phyloP scores from a whole-genome alignment of 2,797 vertebrate genomes.

The Micrastur ruficollis region DNA sequence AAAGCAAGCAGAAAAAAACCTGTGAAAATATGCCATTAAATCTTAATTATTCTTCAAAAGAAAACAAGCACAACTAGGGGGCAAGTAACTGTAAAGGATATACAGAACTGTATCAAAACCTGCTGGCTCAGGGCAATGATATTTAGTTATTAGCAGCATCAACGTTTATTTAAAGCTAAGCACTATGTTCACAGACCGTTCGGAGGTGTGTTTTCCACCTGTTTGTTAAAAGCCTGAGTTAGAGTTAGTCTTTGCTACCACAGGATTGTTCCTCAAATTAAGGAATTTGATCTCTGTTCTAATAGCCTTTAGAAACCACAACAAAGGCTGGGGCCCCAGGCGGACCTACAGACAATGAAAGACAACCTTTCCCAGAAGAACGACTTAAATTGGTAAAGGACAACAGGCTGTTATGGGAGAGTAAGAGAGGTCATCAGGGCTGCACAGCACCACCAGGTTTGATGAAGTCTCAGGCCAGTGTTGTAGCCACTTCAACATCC shows the following conservation, averaged over 20 bases:
- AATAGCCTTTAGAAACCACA: not conserved
- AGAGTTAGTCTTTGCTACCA: not conserved
- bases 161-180: conserved; percentile 65
- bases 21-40: conserved; percentile 79
- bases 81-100: conserved; percentile 74
- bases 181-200: not conserved
- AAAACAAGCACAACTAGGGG: conserved; percentile 77
- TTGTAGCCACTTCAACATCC: not conserved
- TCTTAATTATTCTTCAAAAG: conserved; percentile 84
- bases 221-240: not conserved
- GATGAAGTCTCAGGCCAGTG: not conserved
- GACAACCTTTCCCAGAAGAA: not conserved
- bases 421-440: not conserved
- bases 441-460: not conserved
- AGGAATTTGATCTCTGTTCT: not conserved
- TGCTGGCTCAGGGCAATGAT: conserved; percentile 65
- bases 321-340: not conserved
- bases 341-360: not conserved
- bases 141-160: conserved; percentile 55
- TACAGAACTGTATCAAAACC: conserved; percentile 62
- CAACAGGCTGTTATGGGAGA: not conserved
- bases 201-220: not conserved
- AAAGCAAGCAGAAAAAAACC: conserved; percentile 75
- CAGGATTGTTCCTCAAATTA: not conserved
- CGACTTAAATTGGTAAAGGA: not conserved